These are phyloP conservation scores for Sitodiplosis mosellana DNA, from an alignment of 1,140 invertebrate genomes.

Conservation along the genomic window DNA sequence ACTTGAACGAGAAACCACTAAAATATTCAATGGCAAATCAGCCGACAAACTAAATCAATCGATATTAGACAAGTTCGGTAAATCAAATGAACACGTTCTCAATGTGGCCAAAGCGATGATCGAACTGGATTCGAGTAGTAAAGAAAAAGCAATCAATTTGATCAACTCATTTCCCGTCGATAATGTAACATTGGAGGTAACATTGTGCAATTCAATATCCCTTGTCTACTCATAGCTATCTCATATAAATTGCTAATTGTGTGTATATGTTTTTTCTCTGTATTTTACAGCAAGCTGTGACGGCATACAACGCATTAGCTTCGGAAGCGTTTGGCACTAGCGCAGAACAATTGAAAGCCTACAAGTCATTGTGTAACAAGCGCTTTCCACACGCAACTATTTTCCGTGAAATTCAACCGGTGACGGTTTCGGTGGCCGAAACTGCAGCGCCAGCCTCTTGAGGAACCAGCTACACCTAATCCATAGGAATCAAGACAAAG, in stretches of 20 bases:
- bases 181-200: slow-evolving; percentile 19
- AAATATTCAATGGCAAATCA: slow-evolving; percentile 19
- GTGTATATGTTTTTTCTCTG: slow-evolving; percentile 6
- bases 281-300: slow-evolving; percentile 47
- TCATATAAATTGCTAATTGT: neutral
- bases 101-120: slow-evolving; percentile 18
- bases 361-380: slow-evolving; percentile 46
- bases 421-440: no score
- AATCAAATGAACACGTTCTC: slow-evolving; percentile 21
- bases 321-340: slow-evolving; percentile 61
- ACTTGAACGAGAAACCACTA: slow-evolving; percentile 47
- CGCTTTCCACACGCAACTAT: slow-evolving; percentile 55
- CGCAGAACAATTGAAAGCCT: slow-evolving; percentile 44
- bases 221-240: no score
- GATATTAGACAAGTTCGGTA: slow-evolving; percentile 19
- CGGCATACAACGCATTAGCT: slow-evolving; percentile 53
- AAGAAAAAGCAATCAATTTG: slow-evolving; percentile 17
- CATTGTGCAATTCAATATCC: neutral
- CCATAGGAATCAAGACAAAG: no score
- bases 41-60: slow-evolving; percentile 18
- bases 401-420: slow-evolving; percentile 26
- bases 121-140: slow-evolving; percentile 17
- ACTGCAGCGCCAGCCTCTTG: no score
- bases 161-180: slow-evolving; percentile 15
- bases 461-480: no score